These are phyloP conservation scores for Tachuris rubrigastra DNA, from an alignment of 2,113 vertebrate species.

Conservation along the genomic window DNA sequence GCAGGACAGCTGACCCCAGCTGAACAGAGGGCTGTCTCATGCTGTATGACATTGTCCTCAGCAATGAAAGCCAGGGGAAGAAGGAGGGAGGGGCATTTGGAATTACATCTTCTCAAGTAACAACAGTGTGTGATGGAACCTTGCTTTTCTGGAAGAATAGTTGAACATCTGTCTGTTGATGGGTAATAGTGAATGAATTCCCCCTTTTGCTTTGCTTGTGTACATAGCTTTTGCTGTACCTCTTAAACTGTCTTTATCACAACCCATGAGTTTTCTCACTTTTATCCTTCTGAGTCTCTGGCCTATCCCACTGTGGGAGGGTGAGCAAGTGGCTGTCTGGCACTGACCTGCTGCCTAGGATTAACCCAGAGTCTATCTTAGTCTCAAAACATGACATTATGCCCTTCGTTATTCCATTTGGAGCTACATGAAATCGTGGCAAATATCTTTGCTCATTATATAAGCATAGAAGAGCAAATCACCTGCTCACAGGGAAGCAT, in stretches of 20 bases:
- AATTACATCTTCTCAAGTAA: background rate
- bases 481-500: background rate
- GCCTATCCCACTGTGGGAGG: rapidly evolving
- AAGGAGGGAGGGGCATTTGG: background rate
- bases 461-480: background rate
- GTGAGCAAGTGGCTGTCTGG: background rate
- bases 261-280: background rate
- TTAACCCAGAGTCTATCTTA: background rate
- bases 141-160: background rate
- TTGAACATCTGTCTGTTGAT: background rate
- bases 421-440: background rate
- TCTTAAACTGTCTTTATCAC: background rate
- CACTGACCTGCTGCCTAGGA: background rate
- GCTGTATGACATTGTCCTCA: background rate
- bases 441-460: background rate
- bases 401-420: background rate
- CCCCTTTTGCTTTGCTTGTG: background rate
- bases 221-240: background rate
- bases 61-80: background rate
- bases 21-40: background rate
- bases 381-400: background rate
- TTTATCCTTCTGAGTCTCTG: background rate
- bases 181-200: background rate
- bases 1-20: background rate
- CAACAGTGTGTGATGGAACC: background rate